Evolutionary conservation across 2,113 vertebrate species (phyloP).

Genomic region (Marcusenius ussheri): DNA sequence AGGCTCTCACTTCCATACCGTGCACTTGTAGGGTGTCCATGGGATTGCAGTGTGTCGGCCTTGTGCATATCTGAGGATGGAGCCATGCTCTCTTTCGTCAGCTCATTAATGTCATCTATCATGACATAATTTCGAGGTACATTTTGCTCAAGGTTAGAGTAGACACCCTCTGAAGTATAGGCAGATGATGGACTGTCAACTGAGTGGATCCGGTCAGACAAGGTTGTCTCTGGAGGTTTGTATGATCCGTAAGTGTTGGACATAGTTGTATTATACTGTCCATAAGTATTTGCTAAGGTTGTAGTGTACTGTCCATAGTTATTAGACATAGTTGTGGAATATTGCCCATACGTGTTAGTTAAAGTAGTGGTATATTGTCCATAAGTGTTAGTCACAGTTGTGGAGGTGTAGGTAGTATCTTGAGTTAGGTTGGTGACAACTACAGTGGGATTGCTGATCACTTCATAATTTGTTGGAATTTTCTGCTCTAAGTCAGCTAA

Average conservation of each 20-base stretch:
- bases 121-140: conserved; percentile 96
- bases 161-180: conserved; percentile 78
- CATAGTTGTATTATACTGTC: conserved; percentile 17
- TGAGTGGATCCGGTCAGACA: conserved; percentile 56
- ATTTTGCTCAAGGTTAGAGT: conserved; percentile 88
- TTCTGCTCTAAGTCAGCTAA: conserved; percentile 93
- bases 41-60: conserved; percentile 47
- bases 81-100: conserved; percentile 82
- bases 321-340: conserved; percentile 31
- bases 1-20: conserved; percentile 67
- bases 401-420: conserved; percentile 64
- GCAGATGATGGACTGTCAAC: conserved; percentile 67
- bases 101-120: conserved; percentile 96
- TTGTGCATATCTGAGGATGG: conserved; percentile 59
- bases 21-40: conserved; percentile 52
- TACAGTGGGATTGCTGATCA: conserved; percentile 70
- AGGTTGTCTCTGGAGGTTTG: conserved; percentile 64
- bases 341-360: conserved; percentile 18
- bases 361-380: conserved; percentile 63
- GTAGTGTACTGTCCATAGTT: conserved; percentile 68
- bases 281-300: conserved; percentile 18
- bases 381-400: conserved; percentile 57
- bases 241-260: conserved; percentile 59
- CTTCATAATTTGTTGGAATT: conserved; percentile 90
- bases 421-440: conserved; percentile 71